phyloP scores from a whole-genome alignment of 1,140 invertebrate genomes.

The Halesus radiatus region DNA sequence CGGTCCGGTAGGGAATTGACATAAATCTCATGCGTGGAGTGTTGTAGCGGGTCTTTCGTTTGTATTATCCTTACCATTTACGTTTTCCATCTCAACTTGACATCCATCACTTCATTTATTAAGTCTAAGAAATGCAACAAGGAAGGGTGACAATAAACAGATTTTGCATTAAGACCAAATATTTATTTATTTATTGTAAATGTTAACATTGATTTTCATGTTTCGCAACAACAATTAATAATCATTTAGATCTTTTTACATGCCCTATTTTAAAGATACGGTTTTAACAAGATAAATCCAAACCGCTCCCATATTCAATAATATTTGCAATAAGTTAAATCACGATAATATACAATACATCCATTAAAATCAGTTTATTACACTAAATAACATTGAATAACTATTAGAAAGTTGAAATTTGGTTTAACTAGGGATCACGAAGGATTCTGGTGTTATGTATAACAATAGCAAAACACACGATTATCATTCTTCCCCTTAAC shows the following conservation, averaged over 20 bases:
- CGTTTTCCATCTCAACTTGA: too few species aligned
- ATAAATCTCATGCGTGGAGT: too few species aligned
- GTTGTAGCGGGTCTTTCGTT: too few species aligned
- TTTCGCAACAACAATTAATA: not conserved
- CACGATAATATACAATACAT: conserved; percentile 8
- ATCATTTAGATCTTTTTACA: not conserved
- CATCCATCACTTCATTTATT: too few species aligned
- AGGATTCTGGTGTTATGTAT: not conserved
- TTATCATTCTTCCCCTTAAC: not conserved
- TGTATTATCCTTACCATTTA: too few species aligned
- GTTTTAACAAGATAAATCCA: not conserved
- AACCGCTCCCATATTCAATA: not conserved
- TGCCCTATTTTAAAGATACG: not conserved
- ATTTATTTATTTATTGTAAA: not conserved
- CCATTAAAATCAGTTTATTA: conserved; percentile 38
- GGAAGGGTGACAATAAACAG: too few species aligned
- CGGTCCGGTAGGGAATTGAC: too few species aligned
- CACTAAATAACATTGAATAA: conserved; percentile 45
- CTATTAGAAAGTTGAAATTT: conserved; percentile 37
- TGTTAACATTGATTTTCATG: conserved; percentile 1
- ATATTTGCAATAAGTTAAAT: conserved; percentile 8
- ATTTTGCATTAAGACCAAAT: conserved; percentile 10
- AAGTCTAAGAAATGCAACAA: too few species aligned
- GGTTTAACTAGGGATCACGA: conserved; percentile 22
- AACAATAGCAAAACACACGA: not conserved